These are phyloP conservation scores for Palythoa grandis DNA, from an alignment of 92 coral and sea anemone genomes.

Conservation along the genomic window DNA sequence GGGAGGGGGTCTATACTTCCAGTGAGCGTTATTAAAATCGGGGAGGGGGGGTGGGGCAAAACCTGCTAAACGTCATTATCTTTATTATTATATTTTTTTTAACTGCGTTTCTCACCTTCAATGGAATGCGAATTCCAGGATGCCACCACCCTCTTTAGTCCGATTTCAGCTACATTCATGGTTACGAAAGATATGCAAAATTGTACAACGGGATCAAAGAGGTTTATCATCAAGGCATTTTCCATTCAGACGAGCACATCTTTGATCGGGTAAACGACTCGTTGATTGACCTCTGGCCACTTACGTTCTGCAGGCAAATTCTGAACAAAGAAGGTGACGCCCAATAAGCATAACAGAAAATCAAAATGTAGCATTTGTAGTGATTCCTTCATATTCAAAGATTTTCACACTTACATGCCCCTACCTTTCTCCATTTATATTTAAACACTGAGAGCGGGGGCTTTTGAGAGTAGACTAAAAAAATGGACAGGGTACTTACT, in stretches of 20 bases:
- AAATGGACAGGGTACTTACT: too few relatives aligned
- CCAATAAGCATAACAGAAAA: not conserved
- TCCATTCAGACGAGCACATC: constrained; percentile 61
- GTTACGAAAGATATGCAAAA: constrained; percentile 67
- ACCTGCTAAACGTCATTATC: too few relatives aligned
- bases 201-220: constrained; percentile 57
- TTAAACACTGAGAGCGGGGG: not conserved
- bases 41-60: too few relatives aligned
- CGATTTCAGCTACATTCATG: constrained; percentile 64
- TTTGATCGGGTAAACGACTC: constrained; percentile 70
- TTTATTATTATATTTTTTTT: too few relatives aligned
- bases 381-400: too few relatives aligned
- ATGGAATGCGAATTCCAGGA: constrained; percentile 75
- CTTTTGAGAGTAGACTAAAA: too few relatives aligned
- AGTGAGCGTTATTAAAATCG: too few relatives aligned
- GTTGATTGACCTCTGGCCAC: constrained; percentile 73
- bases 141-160: constrained; percentile 43
- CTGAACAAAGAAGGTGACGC: constrained; percentile 31
- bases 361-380: too few relatives aligned
- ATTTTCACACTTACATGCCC: not conserved
- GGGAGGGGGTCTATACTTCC: too few relatives aligned
- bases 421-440: not conserved
- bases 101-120: too few relatives aligned
- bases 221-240: constrained; percentile 52
- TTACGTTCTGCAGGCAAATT: constrained; percentile 75